phyloP scores from a whole-genome alignment of 2,797 vertebrate genomes.

The Mormyrops boulengeri region DNA sequence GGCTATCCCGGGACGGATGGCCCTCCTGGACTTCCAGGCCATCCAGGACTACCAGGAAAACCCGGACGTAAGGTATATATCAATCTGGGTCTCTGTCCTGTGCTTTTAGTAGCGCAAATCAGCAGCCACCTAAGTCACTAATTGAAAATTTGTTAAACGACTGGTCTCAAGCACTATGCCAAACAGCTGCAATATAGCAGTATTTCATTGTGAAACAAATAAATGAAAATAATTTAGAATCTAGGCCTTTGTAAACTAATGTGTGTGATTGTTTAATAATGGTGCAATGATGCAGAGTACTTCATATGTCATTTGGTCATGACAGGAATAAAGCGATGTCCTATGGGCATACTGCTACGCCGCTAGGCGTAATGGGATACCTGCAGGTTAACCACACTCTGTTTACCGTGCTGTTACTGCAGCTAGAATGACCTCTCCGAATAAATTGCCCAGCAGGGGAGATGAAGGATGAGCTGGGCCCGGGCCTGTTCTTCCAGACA shows the following conservation, averaged over 20 bases:
- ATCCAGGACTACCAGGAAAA: constrained; percentile 69
- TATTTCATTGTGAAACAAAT: background rate
- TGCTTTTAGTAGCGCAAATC: background rate
- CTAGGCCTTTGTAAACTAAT: background rate
- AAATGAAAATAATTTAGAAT: background rate
- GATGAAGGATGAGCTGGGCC: constrained; percentile 13
- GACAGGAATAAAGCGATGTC: background rate
- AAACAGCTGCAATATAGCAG: background rate
- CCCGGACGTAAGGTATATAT: constrained; percentile 61
- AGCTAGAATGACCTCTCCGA: background rate
- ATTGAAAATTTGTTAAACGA: background rate
- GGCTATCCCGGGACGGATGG: constrained; percentile 77
- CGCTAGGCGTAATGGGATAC: background rate
- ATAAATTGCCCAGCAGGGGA: constrained; percentile 16
- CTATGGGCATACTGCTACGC: background rate
- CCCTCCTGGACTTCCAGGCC: constrained; percentile 67
- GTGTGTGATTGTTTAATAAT: background rate
- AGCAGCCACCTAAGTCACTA: background rate
- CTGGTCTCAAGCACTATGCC: background rate
- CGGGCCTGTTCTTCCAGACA: constrained; percentile 16
- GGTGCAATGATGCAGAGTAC: background rate
- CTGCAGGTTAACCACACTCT: background rate
- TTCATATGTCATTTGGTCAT: background rate
- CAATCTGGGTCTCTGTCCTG: background rate
- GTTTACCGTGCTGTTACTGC: background rate